Percentiles rank a stretch among this genome's conserved stretches.
phyloP scores from a whole-genome alignment of 2,888 invertebrate genomes.

The Amphipoea lucens region DNA sequence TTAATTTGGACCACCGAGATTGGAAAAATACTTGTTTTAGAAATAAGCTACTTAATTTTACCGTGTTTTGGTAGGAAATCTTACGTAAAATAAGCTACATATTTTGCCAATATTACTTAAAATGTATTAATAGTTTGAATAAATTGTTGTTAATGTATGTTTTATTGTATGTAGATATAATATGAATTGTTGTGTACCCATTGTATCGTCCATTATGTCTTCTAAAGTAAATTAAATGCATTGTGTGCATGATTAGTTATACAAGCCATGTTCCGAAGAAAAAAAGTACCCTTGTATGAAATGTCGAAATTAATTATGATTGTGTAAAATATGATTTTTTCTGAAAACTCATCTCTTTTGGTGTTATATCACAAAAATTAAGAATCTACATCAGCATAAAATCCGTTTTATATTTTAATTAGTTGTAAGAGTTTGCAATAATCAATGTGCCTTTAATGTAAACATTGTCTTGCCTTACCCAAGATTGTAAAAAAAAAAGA shows the following conservation, averaged over 20 bases:
- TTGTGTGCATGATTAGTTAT: neutral
- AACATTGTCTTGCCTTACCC: constrained; percentile 82
- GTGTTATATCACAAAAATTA: constrained; percentile 24
- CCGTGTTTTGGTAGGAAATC: constrained; percentile 29
- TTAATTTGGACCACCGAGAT: constrained; percentile 76
- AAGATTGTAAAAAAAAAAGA: constrained; percentile 64
- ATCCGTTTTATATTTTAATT: constrained; percentile 52
- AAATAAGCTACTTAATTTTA: constrained; percentile 32
- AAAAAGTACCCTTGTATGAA: neutral
- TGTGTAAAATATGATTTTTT: neutral
- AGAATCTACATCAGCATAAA: constrained; percentile 20
- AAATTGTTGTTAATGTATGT: constrained; percentile 50
- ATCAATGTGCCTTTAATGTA: constrained; percentile 78
- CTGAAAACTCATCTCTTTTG: neutral
- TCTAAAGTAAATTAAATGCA: constrained; percentile 12
- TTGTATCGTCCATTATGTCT: constrained; percentile 24
- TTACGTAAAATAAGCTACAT: constrained; percentile 34
- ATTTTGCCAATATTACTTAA: constrained; percentile 55
- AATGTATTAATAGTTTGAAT: constrained; percentile 36
- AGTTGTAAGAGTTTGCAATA: constrained; percentile 71
- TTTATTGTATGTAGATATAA: constrained; percentile 25
- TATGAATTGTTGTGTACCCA: constrained; percentile 30
- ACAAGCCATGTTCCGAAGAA: neutral
- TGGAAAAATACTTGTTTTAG: constrained; percentile 65
- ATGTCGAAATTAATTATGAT: neutral